Base-by-base conservation (phyloP, 64 coral and sea anemone genomes). In the Pocillopora damicornis region DNA sequence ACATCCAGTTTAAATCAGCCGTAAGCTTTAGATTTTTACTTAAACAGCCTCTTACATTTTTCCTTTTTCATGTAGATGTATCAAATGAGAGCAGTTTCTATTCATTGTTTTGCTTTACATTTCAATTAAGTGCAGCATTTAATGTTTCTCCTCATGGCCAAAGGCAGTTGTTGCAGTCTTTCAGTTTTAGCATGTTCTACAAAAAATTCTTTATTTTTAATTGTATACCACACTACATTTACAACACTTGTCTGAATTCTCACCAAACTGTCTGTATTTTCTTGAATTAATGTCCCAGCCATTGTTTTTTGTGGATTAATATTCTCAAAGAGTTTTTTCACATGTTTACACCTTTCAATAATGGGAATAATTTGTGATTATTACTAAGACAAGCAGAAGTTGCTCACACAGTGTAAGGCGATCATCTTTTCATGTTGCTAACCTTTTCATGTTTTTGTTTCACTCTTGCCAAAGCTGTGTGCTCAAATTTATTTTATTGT, bases 81-180 rank as follows among this genome's bases (percentile, higher is more conserved):
- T 51, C 1, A 77, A 81, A 81, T 81, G n/a, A 62, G 59, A 63
- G 22, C 67, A 71, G 11, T 63, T 63, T 22, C 15, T 25, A 13
- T 79, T 79, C 77, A 15, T 78, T 17, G n/a, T 78, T 78, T n/a
- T 17, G 16, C 37, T 18, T 84, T 85, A 13, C 26, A 56, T 85
- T 85, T 66, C 20, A 58, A 58, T 30, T 22, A 85, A 30, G 22
- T 56, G 1, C 13, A 83, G 11, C 45, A n/a, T 14, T 22, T 83
- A 23, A 42, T 38, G 25, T 73, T 85, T 85, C 65, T 26, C 71
- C 56, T 30, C 61, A 57, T 13, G 9, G 13, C 81, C 65, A 72
- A 73, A 72, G 13, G 8, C 22, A 56, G 9, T 64, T 5, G 38
- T 85, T 85, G 35, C 20, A 20, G 5, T 15, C 15, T 37, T 83